Conservation (phyloP, 2,113 vertebrate species). For the Pelodiscus sinensis region DNA sequence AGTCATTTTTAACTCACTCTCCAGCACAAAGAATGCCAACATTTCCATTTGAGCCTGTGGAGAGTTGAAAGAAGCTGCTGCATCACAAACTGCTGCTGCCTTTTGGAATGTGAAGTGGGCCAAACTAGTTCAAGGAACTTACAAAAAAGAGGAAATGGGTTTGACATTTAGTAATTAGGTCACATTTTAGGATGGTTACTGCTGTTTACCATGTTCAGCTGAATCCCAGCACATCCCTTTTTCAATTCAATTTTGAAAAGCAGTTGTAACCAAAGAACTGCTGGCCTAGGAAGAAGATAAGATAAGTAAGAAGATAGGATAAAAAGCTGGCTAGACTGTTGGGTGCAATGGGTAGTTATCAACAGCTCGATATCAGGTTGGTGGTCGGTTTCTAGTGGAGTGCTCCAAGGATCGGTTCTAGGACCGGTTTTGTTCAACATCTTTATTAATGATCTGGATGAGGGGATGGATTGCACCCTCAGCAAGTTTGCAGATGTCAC, state of each 20-base stretch:
- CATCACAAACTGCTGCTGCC: not conserved
- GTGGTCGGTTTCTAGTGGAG: too few species aligned
- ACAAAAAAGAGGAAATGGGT: not conserved
- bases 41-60: not conserved
- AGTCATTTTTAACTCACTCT: not conserved
- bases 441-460: too few species aligned
- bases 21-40: not conserved
- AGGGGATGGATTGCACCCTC: too few species aligned
- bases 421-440: too few species aligned
- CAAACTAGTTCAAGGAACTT: not conserved
- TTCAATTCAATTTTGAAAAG: not conserved
- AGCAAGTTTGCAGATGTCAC: too few species aligned
- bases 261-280: not conserved
- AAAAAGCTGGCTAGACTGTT: too few species aligned
- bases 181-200: not conserved
- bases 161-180: not conserved
- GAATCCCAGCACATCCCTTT: not conserved
- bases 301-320: too few species aligned
- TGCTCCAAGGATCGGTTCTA: too few species aligned
- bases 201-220: not conserved
- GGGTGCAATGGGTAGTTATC: too few species aligned
- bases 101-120: not conserved
- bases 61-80: not conserved
- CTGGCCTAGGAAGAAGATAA: not conserved
- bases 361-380: too few species aligned